Base-by-base conservation (phyloP, 2,797 vertebrate genomes). In the Gambelia wislizenii region DNA sequence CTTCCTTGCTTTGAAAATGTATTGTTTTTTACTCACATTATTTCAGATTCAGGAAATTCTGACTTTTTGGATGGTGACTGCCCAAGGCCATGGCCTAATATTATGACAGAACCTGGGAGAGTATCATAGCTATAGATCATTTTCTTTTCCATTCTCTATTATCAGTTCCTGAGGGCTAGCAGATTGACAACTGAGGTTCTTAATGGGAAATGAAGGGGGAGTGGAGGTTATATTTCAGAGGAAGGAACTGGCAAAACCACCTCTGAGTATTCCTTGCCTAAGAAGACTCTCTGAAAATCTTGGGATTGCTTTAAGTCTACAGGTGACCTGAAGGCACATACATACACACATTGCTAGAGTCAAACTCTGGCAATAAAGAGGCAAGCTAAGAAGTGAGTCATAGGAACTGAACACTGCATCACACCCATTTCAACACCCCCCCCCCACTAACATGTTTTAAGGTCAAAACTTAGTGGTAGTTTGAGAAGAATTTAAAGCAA, bases 121-220 rank as follows among this genome's bases (percentile, higher is more conserved):
- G 67, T 83, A 33, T 78, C 78, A 61, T 25, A 80, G 42, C 0
- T 70, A 47, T 64, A 25, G 59, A 27, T 87, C 2, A 82, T 78
- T 0, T 0, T 39, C 0, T 2, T 27, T 70, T 67, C 86, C 30
- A 59, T 56, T 84, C 30, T 27, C 75, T 39, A 16, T 89, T 39
- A 12, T 49, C 56, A 49, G 74, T 47, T 78, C n/a, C 90, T 54
- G 47, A 47, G 87, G 85, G 54, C 81, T 81, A 83, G 77, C 77
- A 85, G 16, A 85, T 67, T 42, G 82, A 5, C 39, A 72, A 77
- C 89, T 90, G 47, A 69, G 75, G 83, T 42, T 89, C 82, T 0
- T 0, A 20, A 33, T 5, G 33, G 70, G 67, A 79, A 25, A 47
- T 47, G 39, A 30, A n/a, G 39, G 20, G 75, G 81, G 82, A 49